Evolutionary conservation across 2,113 vertebrate species (phyloP).

Genomic region (Hassar affinis): DNA sequence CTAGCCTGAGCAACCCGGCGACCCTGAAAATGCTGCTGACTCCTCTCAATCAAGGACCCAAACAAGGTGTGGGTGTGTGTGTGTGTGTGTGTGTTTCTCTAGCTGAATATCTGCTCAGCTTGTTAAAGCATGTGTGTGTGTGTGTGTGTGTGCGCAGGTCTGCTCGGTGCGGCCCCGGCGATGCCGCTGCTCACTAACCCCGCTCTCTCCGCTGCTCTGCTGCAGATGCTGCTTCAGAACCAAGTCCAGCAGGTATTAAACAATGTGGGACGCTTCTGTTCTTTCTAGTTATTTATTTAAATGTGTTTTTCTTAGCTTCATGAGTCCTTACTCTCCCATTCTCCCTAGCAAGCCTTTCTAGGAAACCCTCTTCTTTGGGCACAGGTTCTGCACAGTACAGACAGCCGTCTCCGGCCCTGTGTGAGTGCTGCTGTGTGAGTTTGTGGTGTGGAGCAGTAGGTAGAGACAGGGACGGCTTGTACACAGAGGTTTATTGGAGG

Average conservation of each 20-base stretch:
- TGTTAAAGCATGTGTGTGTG: background rate
- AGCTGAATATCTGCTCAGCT: background rate
- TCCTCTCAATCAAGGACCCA: slow-evolving; percentile 80
- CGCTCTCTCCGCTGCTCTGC: slow-evolving; percentile 78
- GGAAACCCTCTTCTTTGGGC: slow-evolving; percentile 76
- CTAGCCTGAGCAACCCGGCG: slow-evolving; percentile 81
- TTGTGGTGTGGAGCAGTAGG: background rate
- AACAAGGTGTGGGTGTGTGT: slow-evolving; percentile 82
- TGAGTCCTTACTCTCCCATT: slow-evolving; percentile 11
- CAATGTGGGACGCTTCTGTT: background rate
- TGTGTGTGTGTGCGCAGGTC: slow-evolving; percentile 68
- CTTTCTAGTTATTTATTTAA: background rate
- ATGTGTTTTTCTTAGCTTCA: slow-evolving; percentile 4
- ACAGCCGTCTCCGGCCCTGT: slow-evolving; percentile 67
- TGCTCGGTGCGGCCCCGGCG: slow-evolving; percentile 81
- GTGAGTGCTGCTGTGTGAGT: slow-evolving; percentile 64
- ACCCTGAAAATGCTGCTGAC: slow-evolving; percentile 86
- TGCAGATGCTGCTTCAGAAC: slow-evolving; percentile 86
- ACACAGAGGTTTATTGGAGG: background rate
- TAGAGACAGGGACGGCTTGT: background rate
- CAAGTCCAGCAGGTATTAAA: slow-evolving; percentile 82
- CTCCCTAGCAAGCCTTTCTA: slow-evolving; percentile 73
- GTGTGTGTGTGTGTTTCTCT: no score
- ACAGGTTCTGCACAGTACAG: slow-evolving; percentile 76
- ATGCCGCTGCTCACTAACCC: slow-evolving; percentile 81